Evolutionary conservation across 2,113 vertebrate species (phyloP).

Genomic region (Spheniscus mendiculus): DNA sequence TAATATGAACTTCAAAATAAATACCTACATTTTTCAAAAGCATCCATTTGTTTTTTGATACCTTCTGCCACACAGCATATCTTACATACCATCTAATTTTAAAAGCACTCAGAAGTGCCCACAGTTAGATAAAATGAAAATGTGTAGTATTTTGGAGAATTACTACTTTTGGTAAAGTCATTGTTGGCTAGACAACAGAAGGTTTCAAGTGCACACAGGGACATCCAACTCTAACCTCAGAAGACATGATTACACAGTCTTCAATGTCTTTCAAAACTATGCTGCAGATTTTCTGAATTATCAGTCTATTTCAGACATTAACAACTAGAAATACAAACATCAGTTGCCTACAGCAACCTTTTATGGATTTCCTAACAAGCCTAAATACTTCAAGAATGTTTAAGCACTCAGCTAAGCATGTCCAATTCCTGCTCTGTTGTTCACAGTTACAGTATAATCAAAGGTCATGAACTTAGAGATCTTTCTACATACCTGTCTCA

Average conservation of each 20-base stretch:
- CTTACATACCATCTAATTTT: not conserved
- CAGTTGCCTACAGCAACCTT: not conserved
- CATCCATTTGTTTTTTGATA: not conserved
- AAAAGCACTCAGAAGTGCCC: not conserved
- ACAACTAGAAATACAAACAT: not conserved
- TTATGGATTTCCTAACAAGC: not conserved
- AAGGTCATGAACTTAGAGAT: not conserved
- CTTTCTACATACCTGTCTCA: conserved; percentile 81
- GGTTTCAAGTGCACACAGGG: not conserved
- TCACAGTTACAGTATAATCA: not conserved
- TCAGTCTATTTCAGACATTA: not conserved
- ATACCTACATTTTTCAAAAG: not conserved
- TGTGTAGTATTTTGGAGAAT: not conserved
- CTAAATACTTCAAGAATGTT: not conserved
- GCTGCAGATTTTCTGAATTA: not conserved
- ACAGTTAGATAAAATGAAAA: not conserved
- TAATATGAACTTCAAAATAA: not conserved
- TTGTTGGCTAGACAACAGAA: not conserved
- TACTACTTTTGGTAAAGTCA: not conserved
- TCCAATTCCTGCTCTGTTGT: not conserved
- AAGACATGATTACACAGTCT: not conserved
- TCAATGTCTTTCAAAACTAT: not conserved
- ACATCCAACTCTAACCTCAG: not conserved
- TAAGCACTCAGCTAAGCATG: not conserved
- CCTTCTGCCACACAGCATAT: not conserved